A percentile compares a stretch with the other conserved stretches of the same genome.
phyloP scores from a whole-genome alignment of 1,140 invertebrate genomes.

The Cyrtorhinus lividipennis region DNA sequence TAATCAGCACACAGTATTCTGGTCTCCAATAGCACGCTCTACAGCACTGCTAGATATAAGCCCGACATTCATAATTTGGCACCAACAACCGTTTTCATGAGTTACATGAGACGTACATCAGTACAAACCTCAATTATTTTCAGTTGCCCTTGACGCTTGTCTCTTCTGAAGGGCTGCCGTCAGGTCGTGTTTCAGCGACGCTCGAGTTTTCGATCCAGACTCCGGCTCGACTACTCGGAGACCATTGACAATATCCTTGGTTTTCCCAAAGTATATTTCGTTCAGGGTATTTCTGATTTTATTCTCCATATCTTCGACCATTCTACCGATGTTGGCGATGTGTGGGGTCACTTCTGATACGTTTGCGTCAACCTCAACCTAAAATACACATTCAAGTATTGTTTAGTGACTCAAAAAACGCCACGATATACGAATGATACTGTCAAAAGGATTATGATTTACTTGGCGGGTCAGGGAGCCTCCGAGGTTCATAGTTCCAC shows the following conservation, averaged over 20 bases:
- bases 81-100: background rate
- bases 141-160: conserved; percentile 38
- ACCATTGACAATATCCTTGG: conserved; percentile 97
- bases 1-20: background rate
- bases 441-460: too few species aligned
- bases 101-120: background rate
- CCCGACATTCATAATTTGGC: background rate
- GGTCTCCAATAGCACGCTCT: background rate
- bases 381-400: too few species aligned
- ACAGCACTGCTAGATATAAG: background rate
- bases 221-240: conserved; percentile 75
- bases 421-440: too few species aligned
- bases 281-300: conserved; percentile 97
- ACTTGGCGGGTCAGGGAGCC: conserved; percentile 95
- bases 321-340: conserved; percentile 93
- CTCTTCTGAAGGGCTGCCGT: conserved; percentile 64
- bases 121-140: conserved; percentile 10
- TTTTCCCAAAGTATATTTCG: conserved; percentile 99
- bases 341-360: conserved; percentile 89
- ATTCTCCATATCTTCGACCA: conserved; percentile 98
- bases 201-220: conserved; percentile 66
- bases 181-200: conserved; percentile 72
- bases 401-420: too few species aligned
- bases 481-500: conserved; percentile 96
- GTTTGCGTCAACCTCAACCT: conserved; percentile 78